These are phyloP conservation scores for Ploceus nigricollis DNA, from an alignment of 2,113 vertebrate genomes.

Conservation along the genomic window DNA sequence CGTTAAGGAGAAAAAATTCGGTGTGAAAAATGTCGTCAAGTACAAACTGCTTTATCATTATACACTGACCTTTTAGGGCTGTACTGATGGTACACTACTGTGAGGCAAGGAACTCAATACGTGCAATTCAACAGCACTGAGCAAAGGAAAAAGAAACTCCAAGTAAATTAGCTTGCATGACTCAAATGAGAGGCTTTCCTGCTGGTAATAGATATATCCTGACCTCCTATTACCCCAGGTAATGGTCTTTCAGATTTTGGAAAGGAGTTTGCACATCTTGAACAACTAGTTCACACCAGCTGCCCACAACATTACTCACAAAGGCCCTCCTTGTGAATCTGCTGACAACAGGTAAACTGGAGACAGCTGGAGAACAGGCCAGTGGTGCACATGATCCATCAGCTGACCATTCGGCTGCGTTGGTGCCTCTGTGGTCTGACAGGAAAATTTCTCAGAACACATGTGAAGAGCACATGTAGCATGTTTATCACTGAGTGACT, in stretches of 20 bases:
- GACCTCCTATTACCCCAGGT: neutral
- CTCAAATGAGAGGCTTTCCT: neutral
- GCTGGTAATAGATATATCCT: neutral
- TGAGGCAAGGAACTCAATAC: neutral
- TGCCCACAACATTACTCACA: neutral
- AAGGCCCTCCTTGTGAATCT: neutral
- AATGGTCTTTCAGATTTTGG: neutral
- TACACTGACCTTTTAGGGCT: conserved; percentile 46
- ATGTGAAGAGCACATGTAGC: neutral
- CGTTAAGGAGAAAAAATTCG: conserved; percentile 38
- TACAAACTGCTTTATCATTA: conserved; percentile 52
- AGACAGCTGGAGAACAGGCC: neutral
- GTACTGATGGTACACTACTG: neutral
- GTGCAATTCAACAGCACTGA: neutral
- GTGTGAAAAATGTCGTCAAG: conserved; percentile 44
- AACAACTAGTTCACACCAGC: neutral
- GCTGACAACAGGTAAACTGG: neutral
- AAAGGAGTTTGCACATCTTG: neutral
- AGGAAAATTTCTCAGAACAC: neutral
- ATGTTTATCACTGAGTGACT: neutral
- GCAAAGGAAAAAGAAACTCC: neutral
- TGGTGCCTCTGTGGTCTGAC: neutral
- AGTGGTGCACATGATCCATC: neutral
- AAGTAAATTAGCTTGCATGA: neutral
- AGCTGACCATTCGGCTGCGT: accelerated